phyloP scores from a whole-genome alignment of 2,113 vertebrate species.

The Paratilapia polleni region DNA sequence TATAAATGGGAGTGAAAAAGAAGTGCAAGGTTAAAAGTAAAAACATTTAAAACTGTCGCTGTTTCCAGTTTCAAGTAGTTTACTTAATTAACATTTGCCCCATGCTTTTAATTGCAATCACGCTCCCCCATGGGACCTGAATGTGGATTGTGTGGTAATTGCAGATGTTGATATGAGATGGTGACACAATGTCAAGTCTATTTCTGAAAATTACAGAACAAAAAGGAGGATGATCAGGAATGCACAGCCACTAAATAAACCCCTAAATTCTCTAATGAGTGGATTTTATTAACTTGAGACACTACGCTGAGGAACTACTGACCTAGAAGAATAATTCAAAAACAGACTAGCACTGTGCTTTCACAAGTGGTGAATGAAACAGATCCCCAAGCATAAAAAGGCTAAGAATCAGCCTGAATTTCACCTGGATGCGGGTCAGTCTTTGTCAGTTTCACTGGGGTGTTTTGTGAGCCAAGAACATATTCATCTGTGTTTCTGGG shows the following conservation, averaged over 20 bases:
- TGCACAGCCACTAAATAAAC: conserved; percentile 80
- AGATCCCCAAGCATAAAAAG: neutral
- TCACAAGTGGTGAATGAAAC: neutral
- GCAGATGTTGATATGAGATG: conserved; percentile 95
- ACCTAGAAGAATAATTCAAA: neutral
- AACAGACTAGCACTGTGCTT: neutral
- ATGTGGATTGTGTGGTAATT: conserved; percentile 89
- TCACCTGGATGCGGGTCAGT: conserved; percentile 68
- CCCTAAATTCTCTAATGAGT: neutral
- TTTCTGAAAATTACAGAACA: conserved; percentile 87
- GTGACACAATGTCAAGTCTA: conserved; percentile 87
- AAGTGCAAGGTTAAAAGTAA: conserved; percentile 63
- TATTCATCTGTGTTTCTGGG: conserved; percentile 70
- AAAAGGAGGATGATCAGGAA: conserved; percentile 82
- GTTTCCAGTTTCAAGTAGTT: conserved; percentile 92
- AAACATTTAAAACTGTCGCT: conserved; percentile 79
- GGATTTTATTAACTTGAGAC: neutral
- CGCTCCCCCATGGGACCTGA: conserved; percentile 90
- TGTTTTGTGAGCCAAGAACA: conserved; percentile 55
- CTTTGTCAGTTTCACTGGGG: conserved; percentile 54
- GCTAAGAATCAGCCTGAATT: conserved; percentile 26
- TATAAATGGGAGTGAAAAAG: conserved; percentile 27
- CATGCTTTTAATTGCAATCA: conserved; percentile 99
- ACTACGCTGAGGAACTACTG: neutral
- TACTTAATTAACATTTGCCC: conserved; percentile 99